phyloP scores from a whole-genome alignment of 1,140 invertebrate genomes.

The Delia radicum region DNA sequence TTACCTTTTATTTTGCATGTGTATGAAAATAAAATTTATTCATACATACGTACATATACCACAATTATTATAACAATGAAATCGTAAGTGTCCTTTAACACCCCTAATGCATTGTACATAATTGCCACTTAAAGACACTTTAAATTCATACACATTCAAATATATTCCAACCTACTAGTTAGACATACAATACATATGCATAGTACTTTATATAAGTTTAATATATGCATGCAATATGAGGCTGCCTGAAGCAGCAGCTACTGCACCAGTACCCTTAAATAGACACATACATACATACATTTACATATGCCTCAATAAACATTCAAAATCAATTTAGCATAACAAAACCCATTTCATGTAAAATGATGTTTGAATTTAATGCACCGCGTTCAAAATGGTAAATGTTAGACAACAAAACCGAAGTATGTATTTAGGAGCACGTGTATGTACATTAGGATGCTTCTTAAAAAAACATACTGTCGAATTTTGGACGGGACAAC shows the following conservation, averaged over 20 bases:
- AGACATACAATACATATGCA: neutral
- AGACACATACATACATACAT: neutral
- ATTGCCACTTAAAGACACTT: constrained; percentile 23
- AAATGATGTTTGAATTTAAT: constrained; percentile 18
- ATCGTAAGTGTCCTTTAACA: constrained; percentile 13
- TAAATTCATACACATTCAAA: neutral
- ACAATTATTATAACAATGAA: neutral
- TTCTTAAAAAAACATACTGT: too few relatives aligned
- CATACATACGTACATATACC: neutral
- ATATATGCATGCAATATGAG: too few relatives aligned
- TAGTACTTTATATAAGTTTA: neutral
- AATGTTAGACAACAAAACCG: neutral
- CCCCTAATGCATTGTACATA: constrained; percentile 13
- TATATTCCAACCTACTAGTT: neutral
- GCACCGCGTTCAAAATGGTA: constrained; percentile 10
- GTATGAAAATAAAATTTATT: too few relatives aligned
- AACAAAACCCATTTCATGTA: constrained; percentile 18
- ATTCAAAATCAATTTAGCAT: constrained; percentile 24
- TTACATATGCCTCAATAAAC: constrained; percentile 12
- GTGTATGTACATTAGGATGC: neutral
- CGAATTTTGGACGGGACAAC: too few relatives aligned
- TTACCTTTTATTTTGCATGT: too few relatives aligned
- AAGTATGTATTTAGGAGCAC: neutral
- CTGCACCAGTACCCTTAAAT: neutral
- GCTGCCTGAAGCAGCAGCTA: too few relatives aligned